Evolutionary conservation across 2,113 vertebrate species (phyloP).

Genomic region (Muntiacus muntjak): DNA sequence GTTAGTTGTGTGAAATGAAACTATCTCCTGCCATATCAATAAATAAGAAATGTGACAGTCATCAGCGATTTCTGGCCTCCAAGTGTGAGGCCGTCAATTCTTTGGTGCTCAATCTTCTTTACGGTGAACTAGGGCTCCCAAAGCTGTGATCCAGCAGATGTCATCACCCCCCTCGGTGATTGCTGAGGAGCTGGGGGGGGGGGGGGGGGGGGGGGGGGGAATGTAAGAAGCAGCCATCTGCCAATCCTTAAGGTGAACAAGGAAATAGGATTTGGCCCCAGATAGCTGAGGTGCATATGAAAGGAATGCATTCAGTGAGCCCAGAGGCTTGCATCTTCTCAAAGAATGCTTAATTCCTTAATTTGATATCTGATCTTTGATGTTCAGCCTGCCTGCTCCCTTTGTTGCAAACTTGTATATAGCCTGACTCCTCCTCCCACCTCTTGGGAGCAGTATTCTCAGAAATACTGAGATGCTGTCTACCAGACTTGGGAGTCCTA

Average conservation of each 20-base stretch:
- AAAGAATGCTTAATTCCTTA: background rate
- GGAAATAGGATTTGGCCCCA: background rate
- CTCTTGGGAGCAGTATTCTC: background rate
- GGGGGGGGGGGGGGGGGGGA: background rate
- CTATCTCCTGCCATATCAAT: background rate
- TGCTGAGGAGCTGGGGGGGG: background rate
- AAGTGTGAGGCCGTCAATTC: background rate
- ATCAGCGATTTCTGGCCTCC: background rate
- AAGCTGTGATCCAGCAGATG: background rate
- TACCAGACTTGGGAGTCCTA: background rate
- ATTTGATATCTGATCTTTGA: background rate
- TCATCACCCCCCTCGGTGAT: background rate
- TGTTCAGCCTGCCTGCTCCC: background rate
- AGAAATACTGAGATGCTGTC: background rate
- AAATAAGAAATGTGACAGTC: background rate
- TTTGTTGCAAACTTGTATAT: background rate
- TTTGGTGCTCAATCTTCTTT: background rate
- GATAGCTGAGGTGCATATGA: background rate
- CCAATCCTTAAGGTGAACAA: background rate
- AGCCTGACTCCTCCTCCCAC: background rate
- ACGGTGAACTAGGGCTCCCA: background rate
- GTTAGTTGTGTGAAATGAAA: background rate
- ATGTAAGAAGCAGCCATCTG: background rate
- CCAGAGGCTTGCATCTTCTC: background rate
- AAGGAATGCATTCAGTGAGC: background rate